phyloP scores from a whole-genome alignment of 2,888 invertebrate species.

The Leptinotarsa tumamoca region DNA sequence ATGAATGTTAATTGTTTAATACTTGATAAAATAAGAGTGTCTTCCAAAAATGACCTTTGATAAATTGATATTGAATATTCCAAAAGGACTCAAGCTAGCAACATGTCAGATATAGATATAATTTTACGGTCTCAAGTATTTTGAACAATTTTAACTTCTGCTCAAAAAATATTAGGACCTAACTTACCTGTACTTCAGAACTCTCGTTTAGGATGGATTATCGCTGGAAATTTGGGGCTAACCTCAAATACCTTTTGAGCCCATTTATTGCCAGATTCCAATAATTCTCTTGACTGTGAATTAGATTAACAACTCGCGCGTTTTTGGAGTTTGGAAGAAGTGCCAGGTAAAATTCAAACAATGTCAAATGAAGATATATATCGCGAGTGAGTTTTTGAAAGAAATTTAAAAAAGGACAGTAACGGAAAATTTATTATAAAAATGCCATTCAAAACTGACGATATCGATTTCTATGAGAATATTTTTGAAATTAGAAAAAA shows the following conservation, averaged over 20 bases:
- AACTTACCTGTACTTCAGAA: not conserved
- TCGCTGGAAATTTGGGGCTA: not conserved
- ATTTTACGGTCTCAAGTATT: slow-evolving; percentile 10
- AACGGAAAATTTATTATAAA: too few relatives aligned
- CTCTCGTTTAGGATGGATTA: slow-evolving; percentile 5
- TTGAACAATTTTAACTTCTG: slow-evolving; percentile 7
- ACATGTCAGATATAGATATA: slow-evolving; percentile 14
- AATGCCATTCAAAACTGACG: too few relatives aligned
- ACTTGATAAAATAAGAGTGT: not conserved
- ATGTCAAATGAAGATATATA: slow-evolving; percentile 3
- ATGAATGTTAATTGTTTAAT: not conserved
- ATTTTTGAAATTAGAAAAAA: slow-evolving; percentile 11
- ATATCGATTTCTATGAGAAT: not conserved
- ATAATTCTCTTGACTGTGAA: not conserved
- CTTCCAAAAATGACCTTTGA: not conserved
- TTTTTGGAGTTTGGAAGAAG: too few relatives aligned
- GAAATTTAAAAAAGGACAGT: not conserved
- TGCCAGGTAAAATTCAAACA: too few relatives aligned
- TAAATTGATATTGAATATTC: not conserved
- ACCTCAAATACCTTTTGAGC: not conserved
- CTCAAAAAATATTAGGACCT: too few relatives aligned
- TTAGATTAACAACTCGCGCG: too few relatives aligned
- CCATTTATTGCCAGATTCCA: not conserved
- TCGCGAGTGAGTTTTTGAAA: slow-evolving; percentile 23
- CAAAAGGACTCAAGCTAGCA: not conserved